Base-by-base conservation (phyloP, 2,797 vertebrate species). In the Chanos chanos region DNA sequence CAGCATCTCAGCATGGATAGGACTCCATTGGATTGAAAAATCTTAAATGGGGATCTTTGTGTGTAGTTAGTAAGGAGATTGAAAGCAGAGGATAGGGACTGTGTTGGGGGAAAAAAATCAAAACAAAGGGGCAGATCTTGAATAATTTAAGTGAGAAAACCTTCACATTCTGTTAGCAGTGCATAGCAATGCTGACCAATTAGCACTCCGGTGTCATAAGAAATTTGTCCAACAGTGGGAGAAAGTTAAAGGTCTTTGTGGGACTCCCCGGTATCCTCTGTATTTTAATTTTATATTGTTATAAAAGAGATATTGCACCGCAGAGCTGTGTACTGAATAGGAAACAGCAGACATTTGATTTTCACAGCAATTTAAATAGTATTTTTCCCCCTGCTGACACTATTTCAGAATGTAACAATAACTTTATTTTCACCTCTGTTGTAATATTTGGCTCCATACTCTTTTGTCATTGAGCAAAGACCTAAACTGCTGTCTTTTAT, bases 131-230 rank as follows among this genome's bases (percentile, higher is more conserved):
- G 2, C 25, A 22, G 43, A 12, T 7, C 10, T 33, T 57, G 53
- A 27, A 49, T 43, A 57, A 57, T 65, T 57, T 13, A 57, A 37
- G 44, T 5, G n/a, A 19, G 48, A 34, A 53, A 53, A 21, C 33
- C 24, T 21, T 33, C 33, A 5, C 13, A 0, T 12, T 37, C 19
- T 37, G 15, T 25, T 5, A 37, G 21, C 37, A 50, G 21, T 16
- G 48, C 57, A 15, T 13, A 34, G 21, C 37, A 34, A 37, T 41
- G 16, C 19, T 13, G 19, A 22, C 33, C 7, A 5, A 50, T 49
- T 43, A 50, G 3, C 34, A 13, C 13, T 18, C 6, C 13, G 27
- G 22, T 43, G 36, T 57, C 48, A 12, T 55, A 39, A 54, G 16
- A 8, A 9, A 21, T 53, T 37, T 53, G 4, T 22, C 30, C 51